Base-by-base conservation (phyloP, 2,888 invertebrate species). In the Marasmarcha lunaedactyla region DNA sequence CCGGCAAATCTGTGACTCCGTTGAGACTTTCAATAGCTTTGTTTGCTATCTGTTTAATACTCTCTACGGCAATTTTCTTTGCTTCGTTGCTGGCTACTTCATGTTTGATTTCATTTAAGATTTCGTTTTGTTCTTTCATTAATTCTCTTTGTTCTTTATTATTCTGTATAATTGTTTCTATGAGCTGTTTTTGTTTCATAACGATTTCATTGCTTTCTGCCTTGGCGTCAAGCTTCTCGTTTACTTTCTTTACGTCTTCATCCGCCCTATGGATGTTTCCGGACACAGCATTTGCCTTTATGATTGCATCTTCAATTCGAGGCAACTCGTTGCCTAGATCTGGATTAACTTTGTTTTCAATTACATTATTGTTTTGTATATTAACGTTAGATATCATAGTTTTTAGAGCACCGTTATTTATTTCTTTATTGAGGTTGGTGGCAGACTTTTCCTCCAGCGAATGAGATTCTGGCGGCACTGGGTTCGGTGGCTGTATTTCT, bases 71-170 rank as follows among this genome's bases (percentile, higher is more conserved):
- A 15, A 81, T 66, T 51, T 79, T 84, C 48, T 84, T 84, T 0
- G 78, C 81, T 49, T 79, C 73, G 50, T 52, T 81, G 42, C 59
- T 65, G 47, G 63, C 84, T 35, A 59, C 74, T 54, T 59, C 79
- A 54, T 48, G 84, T 55, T 73, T 87, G 14, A 89, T 71, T 57
- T 89, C 86, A 45, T 87, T 72, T 35, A 89, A 59, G 42, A 90
- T 78, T 55, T 88, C 83, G 50, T 89, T 88, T 51, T 90, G 89
- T 56, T 90, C 88, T 49, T 89, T 85, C 25, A 90, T 78, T 44
- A 91, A 66, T 59, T 89, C 86, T 52, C 88, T 85, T 54, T 90
- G 89, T 55, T 89, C 88, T 58, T 88, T 83, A 42, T 89, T 88
- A 47, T 91, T 89, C 56, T 88, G 86, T 63, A 90, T 88, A 13